These are phyloP conservation scores for Noctuana brunneofusca DNA, from an alignment of 2,888 invertebrate genomes.

Conservation along the genomic window DNA sequence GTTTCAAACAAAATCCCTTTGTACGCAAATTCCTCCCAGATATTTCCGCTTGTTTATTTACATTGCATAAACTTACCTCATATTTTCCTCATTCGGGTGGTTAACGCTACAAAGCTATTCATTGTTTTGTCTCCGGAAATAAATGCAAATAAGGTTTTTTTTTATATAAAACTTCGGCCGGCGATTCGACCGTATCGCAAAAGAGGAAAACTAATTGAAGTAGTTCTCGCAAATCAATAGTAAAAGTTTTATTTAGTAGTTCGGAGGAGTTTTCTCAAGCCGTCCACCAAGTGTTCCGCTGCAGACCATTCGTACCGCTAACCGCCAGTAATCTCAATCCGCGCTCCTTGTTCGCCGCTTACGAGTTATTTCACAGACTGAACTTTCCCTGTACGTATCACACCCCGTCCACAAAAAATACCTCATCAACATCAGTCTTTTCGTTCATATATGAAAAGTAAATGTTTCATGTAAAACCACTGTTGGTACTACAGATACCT, in stretches of 20 bases:
- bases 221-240: constrained; percentile 59
- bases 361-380: constrained; percentile 58
- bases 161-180: constrained; percentile 48
- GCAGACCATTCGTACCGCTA: constrained; percentile 57
- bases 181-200: constrained; percentile 46
- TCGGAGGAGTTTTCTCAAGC: constrained; percentile 60
- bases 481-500: too few species aligned
- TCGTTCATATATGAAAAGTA: too few species aligned
- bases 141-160: constrained; percentile 36
- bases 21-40: constrained; percentile 34
- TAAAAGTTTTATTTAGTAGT: constrained; percentile 59
- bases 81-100: constrained; percentile 37
- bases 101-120: constrained; percentile 36
- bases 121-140: constrained; percentile 34
- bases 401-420: constrained; percentile 46
- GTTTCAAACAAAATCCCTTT: constrained; percentile 28
- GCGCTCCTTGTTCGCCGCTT: constrained; percentile 53
- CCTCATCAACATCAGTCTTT: constrained; percentile 38
- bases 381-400: constrained; percentile 49
- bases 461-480: too few species aligned
- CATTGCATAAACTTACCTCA: constrained; percentile 33
- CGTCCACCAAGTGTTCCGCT: constrained; percentile 52
- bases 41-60: constrained; percentile 38
- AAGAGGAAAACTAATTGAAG: constrained; percentile 57
- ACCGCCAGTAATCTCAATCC: constrained; percentile 59